A percentile compares a stretch with the other conserved stretches of the same genome.
phyloP scores from a whole-genome alignment of 2,888 invertebrate species.

The Phorcus lineatus region DNA sequence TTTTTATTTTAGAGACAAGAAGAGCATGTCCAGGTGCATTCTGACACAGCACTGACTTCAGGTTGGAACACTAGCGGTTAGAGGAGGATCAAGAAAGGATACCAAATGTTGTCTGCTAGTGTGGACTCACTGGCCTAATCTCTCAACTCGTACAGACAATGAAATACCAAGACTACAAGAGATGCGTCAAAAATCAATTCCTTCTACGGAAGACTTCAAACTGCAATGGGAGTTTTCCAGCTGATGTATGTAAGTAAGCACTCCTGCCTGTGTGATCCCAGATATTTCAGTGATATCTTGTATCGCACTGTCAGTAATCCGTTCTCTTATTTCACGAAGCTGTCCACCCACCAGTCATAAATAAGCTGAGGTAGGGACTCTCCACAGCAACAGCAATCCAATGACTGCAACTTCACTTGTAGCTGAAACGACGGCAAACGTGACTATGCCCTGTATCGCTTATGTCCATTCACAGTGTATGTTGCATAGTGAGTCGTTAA shows the following conservation, averaged over 20 bases:
- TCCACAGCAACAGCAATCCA: conserved; percentile 2
- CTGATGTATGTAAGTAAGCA: conserved; percentile 4
- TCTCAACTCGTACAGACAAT: conserved; percentile 7
- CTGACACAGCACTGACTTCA: not conserved
- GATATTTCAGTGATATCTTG: not conserved
- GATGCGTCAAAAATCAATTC: conserved; percentile 8
- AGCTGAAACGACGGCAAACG: not conserved
- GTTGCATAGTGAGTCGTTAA: not conserved
- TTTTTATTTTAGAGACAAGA: not conserved
- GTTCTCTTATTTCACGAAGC: not conserved
- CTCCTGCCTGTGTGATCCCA: not conserved
- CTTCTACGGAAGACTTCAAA: not conserved
- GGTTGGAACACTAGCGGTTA: not conserved
- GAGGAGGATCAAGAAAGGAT: not conserved
- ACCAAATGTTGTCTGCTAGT: not conserved
- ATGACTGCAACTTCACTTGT: not conserved
- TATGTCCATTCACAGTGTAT: not conserved
- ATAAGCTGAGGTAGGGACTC: not conserved
- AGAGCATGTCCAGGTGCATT: not conserved
- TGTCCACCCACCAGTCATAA: not conserved
- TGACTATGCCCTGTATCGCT: conserved; percentile 7
- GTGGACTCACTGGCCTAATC: not conserved
- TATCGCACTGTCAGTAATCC: not conserved
- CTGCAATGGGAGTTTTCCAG: not conserved
- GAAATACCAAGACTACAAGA: conserved; percentile 12